Conservation (phyloP, 92 coral and sea anemone species). For the Zoanthus gigantus region DNA sequence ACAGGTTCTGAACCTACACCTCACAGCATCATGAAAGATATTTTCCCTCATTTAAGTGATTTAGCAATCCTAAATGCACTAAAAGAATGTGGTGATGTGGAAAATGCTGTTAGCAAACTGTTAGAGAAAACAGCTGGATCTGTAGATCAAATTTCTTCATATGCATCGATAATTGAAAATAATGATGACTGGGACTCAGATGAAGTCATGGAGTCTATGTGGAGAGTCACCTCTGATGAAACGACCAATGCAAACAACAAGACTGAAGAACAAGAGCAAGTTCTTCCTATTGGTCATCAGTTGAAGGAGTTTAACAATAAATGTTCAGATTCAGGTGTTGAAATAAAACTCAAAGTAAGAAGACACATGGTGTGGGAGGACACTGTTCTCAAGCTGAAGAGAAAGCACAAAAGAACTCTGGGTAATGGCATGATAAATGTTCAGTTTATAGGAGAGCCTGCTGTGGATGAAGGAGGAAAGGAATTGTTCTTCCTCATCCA, state of each 20-base stretch:
- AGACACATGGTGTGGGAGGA: slow-evolving; percentile 65
- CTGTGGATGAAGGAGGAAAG: slow-evolving; percentile 72
- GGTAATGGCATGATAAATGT: slow-evolving; percentile 54
- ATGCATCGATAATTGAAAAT: slow-evolving; percentile 61
- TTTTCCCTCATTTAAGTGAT: slow-evolving; percentile 59
- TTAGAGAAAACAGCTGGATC: slow-evolving; percentile 54
- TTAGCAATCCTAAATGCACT: slow-evolving; percentile 52
- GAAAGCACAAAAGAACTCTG: slow-evolving; percentile 40
- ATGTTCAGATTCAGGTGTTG: slow-evolving; percentile 42
- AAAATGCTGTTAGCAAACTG: slow-evolving; percentile 70
- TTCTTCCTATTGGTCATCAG: slow-evolving; percentile 35
- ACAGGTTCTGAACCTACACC: slow-evolving; percentile 36
- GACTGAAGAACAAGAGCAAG: slow-evolving; percentile 44
- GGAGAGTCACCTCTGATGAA: slow-evolving; percentile 15
- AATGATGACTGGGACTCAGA: slow-evolving; percentile 16
- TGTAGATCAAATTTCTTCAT: slow-evolving; percentile 60
- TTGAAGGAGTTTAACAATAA: slow-evolving; percentile 30
- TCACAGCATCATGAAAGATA: slow-evolving; percentile 50
- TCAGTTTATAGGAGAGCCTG: no score
- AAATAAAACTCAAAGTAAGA: slow-evolving; percentile 67
- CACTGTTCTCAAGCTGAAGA: slow-evolving; percentile 59
- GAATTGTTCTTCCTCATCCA: slow-evolving; percentile 65
- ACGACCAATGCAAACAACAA: not conserved
- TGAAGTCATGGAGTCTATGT: slow-evolving; percentile 28
- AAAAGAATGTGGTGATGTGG: slow-evolving; percentile 55